phyloP scores from a whole-genome alignment of 1,140 invertebrate genomes.

The Nymphalis io region DNA sequence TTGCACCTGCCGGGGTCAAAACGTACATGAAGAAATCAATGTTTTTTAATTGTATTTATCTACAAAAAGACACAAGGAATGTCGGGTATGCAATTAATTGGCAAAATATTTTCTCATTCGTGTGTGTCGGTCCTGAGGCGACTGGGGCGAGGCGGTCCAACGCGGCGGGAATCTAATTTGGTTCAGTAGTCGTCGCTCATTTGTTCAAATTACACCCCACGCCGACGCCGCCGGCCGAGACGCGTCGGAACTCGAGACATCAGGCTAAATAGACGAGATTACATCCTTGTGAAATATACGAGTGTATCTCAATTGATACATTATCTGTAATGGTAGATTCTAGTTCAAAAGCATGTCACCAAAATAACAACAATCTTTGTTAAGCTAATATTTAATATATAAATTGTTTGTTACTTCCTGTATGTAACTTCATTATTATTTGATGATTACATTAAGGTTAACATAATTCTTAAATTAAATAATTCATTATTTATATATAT shows the following conservation, averaged over 20 bases:
- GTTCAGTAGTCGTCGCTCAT: conserved; percentile 70
- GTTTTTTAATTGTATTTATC: no score
- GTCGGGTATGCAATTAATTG: conserved; percentile 5
- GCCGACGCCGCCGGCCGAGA: conserved; percentile 34
- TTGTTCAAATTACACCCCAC: conserved; percentile 70
- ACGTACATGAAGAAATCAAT: no score
- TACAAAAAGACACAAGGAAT: not conserved
- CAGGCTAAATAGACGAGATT: conserved; percentile 14
- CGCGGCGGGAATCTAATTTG: conserved; percentile 73
- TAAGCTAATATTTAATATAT: no score
- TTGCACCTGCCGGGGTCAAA: no score
- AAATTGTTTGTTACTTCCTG: no score
- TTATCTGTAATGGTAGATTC: not conserved
- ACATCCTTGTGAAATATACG: conserved; percentile 16
- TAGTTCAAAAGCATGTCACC: no score
- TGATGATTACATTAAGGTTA: no score
- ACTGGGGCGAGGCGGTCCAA: conserved; percentile 48
- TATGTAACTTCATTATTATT: no score
- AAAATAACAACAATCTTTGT: no score
- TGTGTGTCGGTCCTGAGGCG: conserved; percentile 33
- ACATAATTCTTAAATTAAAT: no score
- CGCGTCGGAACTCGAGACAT: conserved; percentile 20
- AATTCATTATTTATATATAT: no score
- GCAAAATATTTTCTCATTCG: conserved; percentile 9
- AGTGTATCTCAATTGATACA: conserved; percentile 6